Percentiles rank a stretch among this genome's conserved stretches.
phyloP scores from a whole-genome alignment of 1,140 invertebrate genomes.

The Habropoda laboriosa region DNA sequence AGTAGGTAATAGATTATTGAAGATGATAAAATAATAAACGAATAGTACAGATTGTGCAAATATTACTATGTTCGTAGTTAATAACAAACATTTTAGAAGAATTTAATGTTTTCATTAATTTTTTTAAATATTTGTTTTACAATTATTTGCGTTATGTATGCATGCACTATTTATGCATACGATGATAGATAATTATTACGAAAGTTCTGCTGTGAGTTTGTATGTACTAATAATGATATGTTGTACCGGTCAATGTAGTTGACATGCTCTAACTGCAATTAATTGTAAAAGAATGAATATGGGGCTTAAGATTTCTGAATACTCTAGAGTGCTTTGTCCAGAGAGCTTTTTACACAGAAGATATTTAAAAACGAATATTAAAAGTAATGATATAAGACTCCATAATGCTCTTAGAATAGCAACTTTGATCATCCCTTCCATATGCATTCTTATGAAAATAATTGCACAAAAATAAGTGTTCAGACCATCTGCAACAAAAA shows the following conservation, averaged over 20 bases:
- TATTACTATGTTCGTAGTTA: too few species aligned
- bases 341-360: slow-evolving; percentile 94
- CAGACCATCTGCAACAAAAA: slow-evolving; percentile 95
- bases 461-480: slow-evolving; percentile 97
- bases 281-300: slow-evolving; percentile 95
- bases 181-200: neutral
- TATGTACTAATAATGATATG: neutral
- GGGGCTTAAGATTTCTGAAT: slow-evolving; percentile 95
- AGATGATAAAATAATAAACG: neutral
- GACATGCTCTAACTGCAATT: slow-evolving; percentile 95
- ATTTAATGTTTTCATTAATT: neutral
- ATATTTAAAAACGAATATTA: slow-evolving; percentile 96
- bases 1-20: neutral
- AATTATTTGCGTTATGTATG: neutral
- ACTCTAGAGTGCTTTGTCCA: slow-evolving; percentile 90
- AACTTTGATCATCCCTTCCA: slow-evolving; percentile 89
- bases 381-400: slow-evolving; percentile 91
- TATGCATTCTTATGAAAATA: slow-evolving; percentile 95
- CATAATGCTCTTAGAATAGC: slow-evolving; percentile 91
- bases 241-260: slow-evolving; percentile 85
- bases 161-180: slow-evolving; percentile 2
- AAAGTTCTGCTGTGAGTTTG: neutral
- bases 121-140: neutral
- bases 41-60: too few species aligned
- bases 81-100: too few species aligned